A percentile compares a stretch with the other conserved stretches of the same genome.
phyloP scores from a whole-genome alignment of 2,888 invertebrate genomes.

The Tanypteryx hageni region DNA sequence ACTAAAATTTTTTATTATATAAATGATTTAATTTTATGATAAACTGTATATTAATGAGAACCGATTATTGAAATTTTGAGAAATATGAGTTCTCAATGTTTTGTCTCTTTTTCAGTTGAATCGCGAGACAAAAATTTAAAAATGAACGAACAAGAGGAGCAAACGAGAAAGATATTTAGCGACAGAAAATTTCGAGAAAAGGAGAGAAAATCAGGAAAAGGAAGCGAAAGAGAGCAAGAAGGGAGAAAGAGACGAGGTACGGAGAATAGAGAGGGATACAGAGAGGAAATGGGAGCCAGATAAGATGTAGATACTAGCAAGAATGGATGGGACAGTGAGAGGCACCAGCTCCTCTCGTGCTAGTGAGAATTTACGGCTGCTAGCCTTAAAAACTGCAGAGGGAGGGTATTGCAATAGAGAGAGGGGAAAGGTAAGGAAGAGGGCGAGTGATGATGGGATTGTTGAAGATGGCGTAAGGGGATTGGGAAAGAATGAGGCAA shows the following conservation, averaged over 20 bases:
- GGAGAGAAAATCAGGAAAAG: background rate
- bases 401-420: too few species aligned
- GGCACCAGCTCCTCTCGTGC: background rate
- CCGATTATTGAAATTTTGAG: too few species aligned
- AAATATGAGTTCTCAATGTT: too few species aligned
- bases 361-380: background rate
- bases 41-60: too few species aligned
- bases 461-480: constrained; percentile 2
- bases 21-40: too few species aligned
- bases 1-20: too few species aligned
- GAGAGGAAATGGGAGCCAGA: background rate
- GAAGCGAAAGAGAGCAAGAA: background rate
- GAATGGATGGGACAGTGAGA: constrained; percentile 13
- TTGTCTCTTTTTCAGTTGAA: too few species aligned
- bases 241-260: background rate
- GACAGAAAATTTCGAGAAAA: background rate
- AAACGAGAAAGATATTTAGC: constrained; percentile 19
- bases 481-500: background rate
- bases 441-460: background rate
- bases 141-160: background rate
- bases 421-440: too few species aligned
- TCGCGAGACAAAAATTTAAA: background rate
- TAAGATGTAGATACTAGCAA: constrained; percentile 27
- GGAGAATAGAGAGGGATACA: background rate
- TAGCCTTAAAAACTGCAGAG: too few species aligned